Evolutionary conservation across 2,113 vertebrate species (phyloP).

Genomic region (Tapirus terrestris): DNA sequence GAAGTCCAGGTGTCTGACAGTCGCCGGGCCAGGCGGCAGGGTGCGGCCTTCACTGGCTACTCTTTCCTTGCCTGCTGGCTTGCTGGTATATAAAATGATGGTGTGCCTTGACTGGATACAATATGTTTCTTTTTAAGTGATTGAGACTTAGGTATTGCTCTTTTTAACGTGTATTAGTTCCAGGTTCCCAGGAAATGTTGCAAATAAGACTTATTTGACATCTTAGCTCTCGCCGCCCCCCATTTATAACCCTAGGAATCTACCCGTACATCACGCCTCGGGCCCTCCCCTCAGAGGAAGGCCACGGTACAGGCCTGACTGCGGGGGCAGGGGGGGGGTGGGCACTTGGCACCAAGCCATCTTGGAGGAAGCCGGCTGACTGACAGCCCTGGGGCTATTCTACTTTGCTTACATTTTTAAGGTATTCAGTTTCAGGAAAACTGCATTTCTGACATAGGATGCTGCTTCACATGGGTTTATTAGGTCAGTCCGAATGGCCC

Average conservation of each 20-base stretch:
- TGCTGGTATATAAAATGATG: background rate
- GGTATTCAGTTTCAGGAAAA: conserved; percentile 51
- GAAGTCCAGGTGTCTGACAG: background rate
- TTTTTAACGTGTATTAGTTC: background rate
- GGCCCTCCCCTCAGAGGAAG: background rate
- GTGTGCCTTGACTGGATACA: background rate
- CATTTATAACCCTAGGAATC: background rate
- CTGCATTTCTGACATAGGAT: background rate
- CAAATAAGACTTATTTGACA: background rate
- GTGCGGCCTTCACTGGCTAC: fast-evolving
- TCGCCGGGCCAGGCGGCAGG: fast-evolving
- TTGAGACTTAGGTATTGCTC: background rate
- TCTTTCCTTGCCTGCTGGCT: background rate
- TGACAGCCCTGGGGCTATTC: background rate
- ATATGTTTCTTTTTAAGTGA: background rate
- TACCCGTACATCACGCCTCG: background rate
- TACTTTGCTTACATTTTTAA: conserved; percentile 1
- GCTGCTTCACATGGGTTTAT: background rate
- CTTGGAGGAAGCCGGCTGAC: background rate
- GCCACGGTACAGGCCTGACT: background rate
- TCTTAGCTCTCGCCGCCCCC: background rate
- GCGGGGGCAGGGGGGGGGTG: fast-evolving
- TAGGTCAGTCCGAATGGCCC: background rate
- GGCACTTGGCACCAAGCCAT: background rate
- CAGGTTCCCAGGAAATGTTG: background rate